phyloP scores from a whole-genome alignment of 2,888 invertebrate genomes.

The Glyphotaelius pellucidus region DNA sequence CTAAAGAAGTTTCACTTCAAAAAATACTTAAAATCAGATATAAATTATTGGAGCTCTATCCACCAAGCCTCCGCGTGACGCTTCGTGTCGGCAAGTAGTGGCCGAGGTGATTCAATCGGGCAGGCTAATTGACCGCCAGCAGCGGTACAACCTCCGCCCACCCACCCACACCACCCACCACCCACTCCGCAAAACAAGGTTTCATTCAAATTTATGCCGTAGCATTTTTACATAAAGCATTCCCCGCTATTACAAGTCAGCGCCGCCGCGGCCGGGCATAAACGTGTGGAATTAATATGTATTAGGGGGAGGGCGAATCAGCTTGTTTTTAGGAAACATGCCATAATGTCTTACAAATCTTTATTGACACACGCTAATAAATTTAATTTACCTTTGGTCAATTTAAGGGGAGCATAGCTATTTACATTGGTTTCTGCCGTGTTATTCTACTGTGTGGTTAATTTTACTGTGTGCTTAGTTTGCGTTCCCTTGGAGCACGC shows the following conservation, averaged over 20 bases:
- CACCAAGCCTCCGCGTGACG: background rate
- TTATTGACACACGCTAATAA: conserved; percentile 64
- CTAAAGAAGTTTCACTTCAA: too few species aligned
- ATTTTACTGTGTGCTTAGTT: conserved; percentile 3
- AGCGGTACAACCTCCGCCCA: background rate
- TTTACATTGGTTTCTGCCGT: conserved; percentile 26
- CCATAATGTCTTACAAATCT: conserved; percentile 63
- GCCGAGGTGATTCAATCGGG: conserved; percentile 17
- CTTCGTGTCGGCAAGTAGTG: too few species aligned
- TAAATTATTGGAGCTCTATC: too few species aligned
- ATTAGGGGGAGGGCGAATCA: conserved; percentile 31
- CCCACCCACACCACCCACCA: too few species aligned
- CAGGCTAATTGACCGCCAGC: conserved; percentile 7
- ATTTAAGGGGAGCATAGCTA: conserved; percentile 55
- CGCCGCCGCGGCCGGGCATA: background rate
- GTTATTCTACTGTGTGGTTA: conserved; percentile 9
- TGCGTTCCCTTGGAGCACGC: background rate
- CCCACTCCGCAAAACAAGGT: background rate
- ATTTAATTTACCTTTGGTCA: conserved; percentile 64
- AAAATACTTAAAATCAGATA: too few species aligned
- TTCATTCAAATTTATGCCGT: conserved; percentile 24
- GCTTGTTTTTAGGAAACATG: conserved; percentile 61
- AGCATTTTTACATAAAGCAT: conserved; percentile 18
- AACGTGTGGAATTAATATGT: conserved; percentile 48
- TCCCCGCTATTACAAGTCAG: conserved; percentile 12